Evolutionary conservation across 1,140 invertebrate species (phyloP), one percentile per base, ranked within the genome.

Genomic region (Ips typographus): DNA sequence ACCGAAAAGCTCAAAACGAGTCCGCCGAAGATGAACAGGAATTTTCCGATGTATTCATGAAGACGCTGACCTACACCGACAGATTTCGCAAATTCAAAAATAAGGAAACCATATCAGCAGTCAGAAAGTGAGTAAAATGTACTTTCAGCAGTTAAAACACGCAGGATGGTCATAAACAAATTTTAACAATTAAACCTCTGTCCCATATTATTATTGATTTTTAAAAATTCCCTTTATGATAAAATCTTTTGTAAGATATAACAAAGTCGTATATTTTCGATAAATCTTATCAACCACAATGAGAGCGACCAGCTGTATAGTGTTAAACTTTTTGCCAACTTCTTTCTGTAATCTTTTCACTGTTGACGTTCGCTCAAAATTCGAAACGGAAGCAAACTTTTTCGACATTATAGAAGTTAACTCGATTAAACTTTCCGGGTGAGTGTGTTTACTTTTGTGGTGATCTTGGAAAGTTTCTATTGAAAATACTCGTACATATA

Each of bases 21-120:
- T 95, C 91, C 60, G 94, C 95, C 1, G 98, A 99, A 80, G 98
- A 99, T 74, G 97, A 98, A 79, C 96, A 98, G 82, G 95, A 98
- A 82, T 91, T 99, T 77, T 97, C 95, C 0, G 96, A 99, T 82
- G 96, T 99, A 36, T 99, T 99, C 77, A 93, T 96, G 87, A 99
- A 99, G 81, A 99, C 96, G 1, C 83, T 97, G 2, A 96, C 94
- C 57, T 99, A 99, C 76, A 97, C 95, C 40, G 92, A 96, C 76
- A 87, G 96, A 75, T 99, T 99, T 81, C 88, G 93, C 38, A 96
- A 97, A 78, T 98, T 99, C 80, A 98, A 98, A 81, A 99, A 98
- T 79, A 94, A 97, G 78, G 97, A 99, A 83, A 98, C 96, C 4
- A 99, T 99, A 67, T 88, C 93, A 62, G 92, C 95, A 56, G 94